Percentiles rank a stretch among this genome's conserved stretches.
Conservation (phyloP, 1,140 invertebrate species). For the Schmidtea mediterranea region DNA sequence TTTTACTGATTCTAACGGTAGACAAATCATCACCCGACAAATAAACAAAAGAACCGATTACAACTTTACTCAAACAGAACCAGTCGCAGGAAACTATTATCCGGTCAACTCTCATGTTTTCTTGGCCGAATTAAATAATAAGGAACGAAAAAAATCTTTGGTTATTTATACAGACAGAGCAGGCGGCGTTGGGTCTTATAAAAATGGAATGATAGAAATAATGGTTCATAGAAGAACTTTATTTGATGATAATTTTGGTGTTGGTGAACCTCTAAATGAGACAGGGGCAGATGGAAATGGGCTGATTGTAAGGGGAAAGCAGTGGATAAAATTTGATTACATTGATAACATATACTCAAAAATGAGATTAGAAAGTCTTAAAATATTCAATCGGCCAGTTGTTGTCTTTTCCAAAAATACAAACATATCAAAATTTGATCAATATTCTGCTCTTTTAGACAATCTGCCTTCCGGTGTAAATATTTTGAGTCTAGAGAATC, state of each 20-base stretch:
- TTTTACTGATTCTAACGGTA: conserved; percentile 74
- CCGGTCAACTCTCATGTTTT: conserved; percentile 56
- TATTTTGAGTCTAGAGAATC: conserved; percentile 57
- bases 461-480: conserved; percentile 35
- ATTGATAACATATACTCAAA: conserved; percentile 2
- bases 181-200: conserved; percentile 54
- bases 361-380: conserved; percentile 8
- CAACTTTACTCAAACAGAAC: conserved; percentile 35
- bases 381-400: conserved; percentile 19
- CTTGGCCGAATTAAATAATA: conserved; percentile 19
- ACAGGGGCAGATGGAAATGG: conserved; percentile 37
- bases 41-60: conserved; percentile 47
- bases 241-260: conserved; percentile 66
- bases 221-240: conserved; percentile 53
- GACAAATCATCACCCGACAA: conserved; percentile 40
- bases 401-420: conserved; percentile 18
- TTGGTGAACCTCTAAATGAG: conserved; percentile 69
- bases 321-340: conserved; percentile 9
- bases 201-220: conserved; percentile 33
- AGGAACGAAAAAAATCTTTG: conserved; percentile 23
- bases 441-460: conserved; percentile 60
- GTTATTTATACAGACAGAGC: conserved; percentile 50
- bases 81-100: conserved; percentile 62
- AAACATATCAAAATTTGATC: conserved; percentile 44
- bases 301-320: conserved; percentile 48